A percentile compares a stretch with the other conserved stretches of the same genome.
phyloP scores from a whole-genome alignment of 1,140 invertebrate genomes.

The Chironomus tepperi region DNA sequence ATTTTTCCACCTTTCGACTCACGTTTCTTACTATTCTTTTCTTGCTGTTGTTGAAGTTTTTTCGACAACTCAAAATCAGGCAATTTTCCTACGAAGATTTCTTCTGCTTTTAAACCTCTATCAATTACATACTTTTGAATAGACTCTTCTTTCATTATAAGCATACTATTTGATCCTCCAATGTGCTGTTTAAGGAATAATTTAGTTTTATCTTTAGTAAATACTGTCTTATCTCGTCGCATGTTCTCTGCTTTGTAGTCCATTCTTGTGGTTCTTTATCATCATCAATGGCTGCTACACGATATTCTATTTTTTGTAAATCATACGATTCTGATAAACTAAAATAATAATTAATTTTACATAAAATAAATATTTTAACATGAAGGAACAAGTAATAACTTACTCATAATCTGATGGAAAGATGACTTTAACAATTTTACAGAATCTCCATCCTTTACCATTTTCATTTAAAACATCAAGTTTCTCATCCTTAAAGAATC shows the following conservation, averaged over 20 bases:
- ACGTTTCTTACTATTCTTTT: constrained; percentile 32
- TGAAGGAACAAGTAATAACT: not conserved
- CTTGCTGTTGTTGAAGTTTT: constrained; percentile 35
- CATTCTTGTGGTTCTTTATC: constrained; percentile 27
- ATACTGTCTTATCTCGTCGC: constrained; percentile 70
- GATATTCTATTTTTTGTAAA: constrained; percentile 34
- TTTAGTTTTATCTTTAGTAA: constrained; percentile 72
- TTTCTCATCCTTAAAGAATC: constrained; percentile 63
- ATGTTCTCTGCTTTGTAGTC: constrained; percentile 44
- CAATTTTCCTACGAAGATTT: constrained; percentile 71
- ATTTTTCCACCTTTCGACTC: constrained; percentile 30
- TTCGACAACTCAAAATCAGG: constrained; percentile 62
- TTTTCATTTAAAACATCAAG: constrained; percentile 3
- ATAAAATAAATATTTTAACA: too few species aligned
- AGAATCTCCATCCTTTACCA: not conserved
- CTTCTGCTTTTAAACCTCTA: constrained; percentile 43
- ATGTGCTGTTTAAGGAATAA: constrained; percentile 81
- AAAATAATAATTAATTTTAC: too few species aligned
- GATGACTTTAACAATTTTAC: not conserved
- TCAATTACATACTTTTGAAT: constrained; percentile 36
- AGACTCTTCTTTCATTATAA: constrained; percentile 51
- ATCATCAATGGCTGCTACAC: constrained; percentile 27
- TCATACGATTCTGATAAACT: constrained; percentile 38
- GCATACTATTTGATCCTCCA: constrained; percentile 52
- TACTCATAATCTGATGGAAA: not conserved